phyloP scores from a whole-genome alignment of 1,140 invertebrate genomes.

The Gryllus bimaculatus region DNA sequence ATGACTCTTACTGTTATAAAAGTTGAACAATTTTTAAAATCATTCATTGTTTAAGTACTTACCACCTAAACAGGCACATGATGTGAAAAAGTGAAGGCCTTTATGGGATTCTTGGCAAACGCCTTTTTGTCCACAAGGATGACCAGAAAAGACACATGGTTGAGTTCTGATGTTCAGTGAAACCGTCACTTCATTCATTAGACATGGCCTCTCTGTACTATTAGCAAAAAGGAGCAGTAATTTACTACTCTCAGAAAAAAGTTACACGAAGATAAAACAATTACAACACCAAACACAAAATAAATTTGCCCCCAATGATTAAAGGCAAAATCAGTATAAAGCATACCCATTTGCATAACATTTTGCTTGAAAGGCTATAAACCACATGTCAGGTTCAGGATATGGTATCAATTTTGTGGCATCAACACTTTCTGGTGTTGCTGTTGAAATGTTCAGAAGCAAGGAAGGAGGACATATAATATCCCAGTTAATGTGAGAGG shows the following conservation, averaged over 20 bases:
- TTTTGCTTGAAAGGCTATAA: slow-evolving; percentile 35
- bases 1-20: background rate
- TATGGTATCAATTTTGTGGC: slow-evolving; percentile 39
- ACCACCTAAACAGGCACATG: slow-evolving; percentile 43
- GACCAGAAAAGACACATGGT: slow-evolving; percentile 38
- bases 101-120: slow-evolving; percentile 42
- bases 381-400: slow-evolving; percentile 45
- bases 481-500: slow-evolving; percentile 29
- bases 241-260: background rate
- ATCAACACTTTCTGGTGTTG: slow-evolving; percentile 28
- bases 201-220: slow-evolving; percentile 33
- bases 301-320: slow-evolving; percentile 19
- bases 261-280: slow-evolving; percentile 6
- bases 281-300: background rate
- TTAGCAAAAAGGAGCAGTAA: slow-evolving; percentile 11
- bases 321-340: background rate
- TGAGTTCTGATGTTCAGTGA: slow-evolving; percentile 41
- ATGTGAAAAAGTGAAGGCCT: slow-evolving; percentile 40
- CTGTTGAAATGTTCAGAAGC: slow-evolving; percentile 33
- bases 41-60: slow-evolving; percentile 9
- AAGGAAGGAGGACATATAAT: slow-evolving; percentile 32
- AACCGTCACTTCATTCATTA: slow-evolving; percentile 39
- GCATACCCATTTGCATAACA: slow-evolving; percentile 34
- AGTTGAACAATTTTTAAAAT: background rate
- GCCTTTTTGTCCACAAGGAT: slow-evolving; percentile 40